phyloP scores from a whole-genome alignment of 2,797 vertebrate species.

The Lutjanus argentimaculatus region DNA sequence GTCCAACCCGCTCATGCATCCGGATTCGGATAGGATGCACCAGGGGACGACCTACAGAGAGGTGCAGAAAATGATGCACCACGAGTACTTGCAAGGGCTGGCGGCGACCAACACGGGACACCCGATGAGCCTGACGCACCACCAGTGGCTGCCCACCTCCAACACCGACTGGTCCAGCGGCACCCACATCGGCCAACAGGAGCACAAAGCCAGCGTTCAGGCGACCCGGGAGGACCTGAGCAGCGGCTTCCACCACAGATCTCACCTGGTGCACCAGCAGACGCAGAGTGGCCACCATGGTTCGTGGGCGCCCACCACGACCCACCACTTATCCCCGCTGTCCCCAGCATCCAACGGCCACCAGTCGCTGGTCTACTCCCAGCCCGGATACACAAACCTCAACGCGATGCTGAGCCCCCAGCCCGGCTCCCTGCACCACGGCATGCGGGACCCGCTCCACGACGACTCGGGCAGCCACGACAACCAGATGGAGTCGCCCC shows the following conservation, averaged over 20 bases:
- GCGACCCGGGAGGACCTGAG: slow-evolving; percentile 91
- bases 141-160: slow-evolving; percentile 96
- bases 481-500: slow-evolving; percentile 93
- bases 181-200: slow-evolving; percentile 89
- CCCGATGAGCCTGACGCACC: slow-evolving; percentile 95
- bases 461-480: slow-evolving; percentile 91
- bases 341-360: slow-evolving; percentile 92
- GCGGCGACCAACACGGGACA: slow-evolving; percentile 95
- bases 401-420: slow-evolving; percentile 95
- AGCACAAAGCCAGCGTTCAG: slow-evolving; percentile 89
- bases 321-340: slow-evolving; percentile 95
- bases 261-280: slow-evolving; percentile 95
- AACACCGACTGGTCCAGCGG: slow-evolving; percentile 94
- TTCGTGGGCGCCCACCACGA: slow-evolving; percentile 92
- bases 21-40: slow-evolving; percentile 95
- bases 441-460: slow-evolving; percentile 94
- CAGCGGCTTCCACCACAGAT: slow-evolving; percentile 92
- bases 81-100: slow-evolving; percentile 96
- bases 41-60: slow-evolving; percentile 98
- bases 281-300: slow-evolving; percentile 89
- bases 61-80: slow-evolving; percentile 99
- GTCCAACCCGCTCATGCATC: slow-evolving; percentile 95
- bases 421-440: slow-evolving; percentile 92
- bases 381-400: slow-evolving; percentile 93
- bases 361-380: slow-evolving; percentile 95